Evolutionary conservation across 2,888 invertebrate species (phyloP), one percentile per base, ranked within the genome.

Genomic region (Alsophila aescularia): DNA sequence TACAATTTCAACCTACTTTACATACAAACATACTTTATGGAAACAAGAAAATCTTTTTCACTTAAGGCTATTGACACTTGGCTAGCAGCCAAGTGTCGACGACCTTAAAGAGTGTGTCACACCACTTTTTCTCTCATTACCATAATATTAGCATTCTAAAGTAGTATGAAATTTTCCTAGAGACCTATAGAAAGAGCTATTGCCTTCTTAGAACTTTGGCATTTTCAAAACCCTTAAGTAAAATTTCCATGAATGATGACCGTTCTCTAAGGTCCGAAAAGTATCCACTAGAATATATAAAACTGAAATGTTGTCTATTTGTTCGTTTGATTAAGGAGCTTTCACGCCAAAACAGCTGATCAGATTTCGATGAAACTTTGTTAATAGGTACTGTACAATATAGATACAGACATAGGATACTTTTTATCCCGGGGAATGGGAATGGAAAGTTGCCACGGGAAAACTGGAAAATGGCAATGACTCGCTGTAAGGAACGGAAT

Each of bases 61-160:
- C 27, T 42, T 37, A 36, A 34, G 50, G 55, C 36, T 51, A 51
- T 50, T 56, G 55, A 41, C 31, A 24, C 32, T 51, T 50, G 55
- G 55, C 7, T 32, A n/a, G 31, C 15, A 47, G 55, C 55, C 55
- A 56, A 56, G 36, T 44, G 45, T 40, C 50, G 36, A 41, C 41
- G 41, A 56, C 50, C 55, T 16, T 13, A 2, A 36, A 45, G 13
- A 50, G 51, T 56, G 41, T 56, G 50, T 56, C 45, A 50, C 45
- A 47, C 45, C 14, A 45, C 45, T 24, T 24, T 24, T 24, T 45
- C 39, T 42, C 50, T 50, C 50, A 56, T 51, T 56, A 36, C 27
- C 55, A 56, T 51, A 41, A n/a, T 12, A 45, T 50, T 45, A 56
- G 45, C 41, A 56, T 56, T 53, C 41, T 13, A 56, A 45, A 50